Evolutionary conservation across 2,113 vertebrate species (phyloP), one percentile per base, ranked within the genome.

Genomic region (Oryzias javanicus): DNA sequence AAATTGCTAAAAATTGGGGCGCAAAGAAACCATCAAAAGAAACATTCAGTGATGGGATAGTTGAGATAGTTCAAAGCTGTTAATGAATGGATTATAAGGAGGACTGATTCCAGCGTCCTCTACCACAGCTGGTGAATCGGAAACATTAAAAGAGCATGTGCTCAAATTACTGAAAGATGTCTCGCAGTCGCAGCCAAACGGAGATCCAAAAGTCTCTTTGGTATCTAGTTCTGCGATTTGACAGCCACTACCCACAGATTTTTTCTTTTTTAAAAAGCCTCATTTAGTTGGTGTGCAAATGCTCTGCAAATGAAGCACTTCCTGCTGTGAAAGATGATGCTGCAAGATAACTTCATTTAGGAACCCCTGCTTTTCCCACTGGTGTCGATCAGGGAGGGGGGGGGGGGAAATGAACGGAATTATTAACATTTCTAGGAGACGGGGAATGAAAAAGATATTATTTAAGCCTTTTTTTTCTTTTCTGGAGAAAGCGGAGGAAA

Each of bases 351-450:
- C 46, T 53, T n/a, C 19, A 60, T 49, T 59, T 18, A 35, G 17
- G 42, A 56, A 47, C 41, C 27, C 46, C n/a, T 29, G 5, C 16
- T 45, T 47, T 55, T 55, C 45, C n/a, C 46, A 50, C 35, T 35
- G 35, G 8, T 35, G 35, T 35, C 35, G 24, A 22, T 13, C 41
- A 63, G 27, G 14, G 10, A 42, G 27, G 46, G 4, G 53, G 17
- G 27, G 46, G 4, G 53, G 17, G 17, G 72, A 68, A 69, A 60
- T 24, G 54, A 63, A 48, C 62, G 40, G 22, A 16, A 45, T 41
- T 50, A 42, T 69, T 24, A 47, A 27, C 42, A 64, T 54, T 63
- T 64, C 63, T 17, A 13, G 48, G n/a, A 60, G 51, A 52, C 40
- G 19, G 13, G 12, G 12, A 45, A 48, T 35, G 49, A 65, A 72